Evolutionary conservation across 2,888 invertebrate genomes (phyloP).

Genomic region (Dasysyrphus tricinctus): DNA sequence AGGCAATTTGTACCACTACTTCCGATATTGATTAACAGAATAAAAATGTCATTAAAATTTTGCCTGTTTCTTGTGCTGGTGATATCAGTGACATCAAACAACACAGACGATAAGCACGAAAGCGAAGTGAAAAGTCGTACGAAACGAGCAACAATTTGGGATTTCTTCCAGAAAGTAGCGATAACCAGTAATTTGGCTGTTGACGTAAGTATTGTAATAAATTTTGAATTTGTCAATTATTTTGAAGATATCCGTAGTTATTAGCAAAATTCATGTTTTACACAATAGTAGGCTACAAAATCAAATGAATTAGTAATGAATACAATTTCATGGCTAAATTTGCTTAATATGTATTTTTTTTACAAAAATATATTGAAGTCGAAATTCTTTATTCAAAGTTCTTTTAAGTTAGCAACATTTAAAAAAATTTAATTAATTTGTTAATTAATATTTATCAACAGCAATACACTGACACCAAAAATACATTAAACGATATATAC

Average conservation of each 20-base stretch:
- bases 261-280: too few species aligned
- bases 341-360: too few species aligned
- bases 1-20: not conserved
- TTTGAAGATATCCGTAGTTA: too few species aligned
- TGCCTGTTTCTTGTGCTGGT: slow-evolving; percentile 63
- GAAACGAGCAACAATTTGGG: slow-evolving; percentile 81
- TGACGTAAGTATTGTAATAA: slow-evolving; percentile 79
- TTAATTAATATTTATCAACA: slow-evolving; percentile 60
- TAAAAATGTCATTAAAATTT: slow-evolving; percentile 64
- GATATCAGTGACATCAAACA: slow-evolving; percentile 63
- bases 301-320: too few species aligned
- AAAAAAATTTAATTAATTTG: not conserved
- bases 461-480: slow-evolving; percentile 82
- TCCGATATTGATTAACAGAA: not conserved
- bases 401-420: too few species aligned
- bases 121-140: slow-evolving; percentile 77
- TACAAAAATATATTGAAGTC: too few species aligned
- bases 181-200: slow-evolving; percentile 80
- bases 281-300: too few species aligned
- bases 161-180: slow-evolving; percentile 81
- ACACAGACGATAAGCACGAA: slow-evolving; percentile 44
- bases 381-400: too few species aligned
- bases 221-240: not conserved
- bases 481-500: slow-evolving; percentile 80
- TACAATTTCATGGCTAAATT: too few species aligned